Base-by-base conservation (phyloP, 2,888 invertebrate genomes). In the Brachypalpus laphriformis region DNA sequence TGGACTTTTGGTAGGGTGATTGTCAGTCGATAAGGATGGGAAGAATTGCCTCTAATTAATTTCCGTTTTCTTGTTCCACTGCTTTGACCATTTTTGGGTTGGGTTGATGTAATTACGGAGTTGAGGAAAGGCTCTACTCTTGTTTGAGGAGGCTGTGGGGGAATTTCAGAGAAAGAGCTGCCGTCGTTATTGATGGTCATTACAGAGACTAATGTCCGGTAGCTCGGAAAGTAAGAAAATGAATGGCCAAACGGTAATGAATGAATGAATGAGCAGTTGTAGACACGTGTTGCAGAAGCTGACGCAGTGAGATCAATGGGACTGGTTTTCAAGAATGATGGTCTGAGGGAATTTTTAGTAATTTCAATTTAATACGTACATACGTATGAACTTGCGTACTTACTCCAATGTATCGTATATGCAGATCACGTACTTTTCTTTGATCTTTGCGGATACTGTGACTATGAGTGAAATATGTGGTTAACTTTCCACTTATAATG, bases 11-110 rank as follows among this genome's bases (percentile, higher is more conserved):
- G 47, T 65, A 49, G 31, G 34, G 20, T 63, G 47, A 65, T 65
- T 47, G 45, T 47, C 31, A 31, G 20, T 47, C n/a, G 63, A 63
- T 45, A 63, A 34, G 47, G 20, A 47, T 34, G 63, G 20, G 18
- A 31, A 31, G 47, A 63, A 63, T 47, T 18, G 20, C 11, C 25
- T 56, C 14, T 56, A 68, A 68, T 68, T 68, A 68, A 56, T 56
- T 28, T 68, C 42, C 51, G n/a, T 42, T 54, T 68, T 68, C 16
- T 42, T 68, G 18, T 28, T n/a, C 2, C 9, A 28, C 14, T 16
- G 40, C 9, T 18, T 28, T 2, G 34, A 9, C 51, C 14, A 37
- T 2, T 49, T 65, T 65, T 65, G 8, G 66, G 66, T n/a, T n/a
- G n/a, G n/a, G 2, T 66, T 34, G 9, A 49, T 47, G 47, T 47